Percentiles rank a stretch among this genome's conserved stretches.
phyloP scores from a whole-genome alignment of 2,113 vertebrate genomes.

The Pygoscelis adeliae region DNA sequence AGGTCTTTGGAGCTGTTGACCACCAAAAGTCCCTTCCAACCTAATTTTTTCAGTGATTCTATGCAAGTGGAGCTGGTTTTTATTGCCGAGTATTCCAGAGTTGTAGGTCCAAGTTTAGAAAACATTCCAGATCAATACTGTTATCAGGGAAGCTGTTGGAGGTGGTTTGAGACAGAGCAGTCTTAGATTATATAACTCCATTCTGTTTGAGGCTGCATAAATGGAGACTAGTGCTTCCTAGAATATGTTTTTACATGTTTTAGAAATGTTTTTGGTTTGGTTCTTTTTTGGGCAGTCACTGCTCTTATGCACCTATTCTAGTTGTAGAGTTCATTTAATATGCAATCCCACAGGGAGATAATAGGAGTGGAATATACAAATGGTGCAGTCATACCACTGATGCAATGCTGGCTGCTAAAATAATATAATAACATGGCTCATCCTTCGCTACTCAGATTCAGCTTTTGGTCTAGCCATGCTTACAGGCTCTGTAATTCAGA shows the following conservation, averaged over 20 bases:
- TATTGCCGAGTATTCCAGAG: background rate
- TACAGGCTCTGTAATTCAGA: background rate
- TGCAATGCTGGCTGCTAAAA: background rate
- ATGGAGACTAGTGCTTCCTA: background rate
- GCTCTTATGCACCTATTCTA: background rate
- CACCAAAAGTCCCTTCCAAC: background rate
- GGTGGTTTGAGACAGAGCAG: background rate
- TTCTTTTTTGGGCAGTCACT: background rate
- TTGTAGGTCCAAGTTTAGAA: background rate
- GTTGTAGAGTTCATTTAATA: background rate
- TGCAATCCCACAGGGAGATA: background rate
- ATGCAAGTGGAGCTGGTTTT: background rate
- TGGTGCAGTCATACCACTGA: background rate
- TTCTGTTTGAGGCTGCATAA: background rate
- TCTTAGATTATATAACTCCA: background rate
- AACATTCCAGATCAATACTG: background rate
- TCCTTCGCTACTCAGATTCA: background rate
- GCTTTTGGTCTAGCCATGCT: background rate
- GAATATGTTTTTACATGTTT: background rate
- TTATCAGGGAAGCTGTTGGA: background rate
- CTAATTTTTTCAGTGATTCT: background rate
- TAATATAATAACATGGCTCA: background rate
- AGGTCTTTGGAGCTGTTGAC: background rate
- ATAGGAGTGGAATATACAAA: background rate
- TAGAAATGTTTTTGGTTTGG: background rate